These are phyloP conservation scores for Ditylenchus weischeri DNA, from an alignment of 2,888 invertebrate genomes.

Conservation along the genomic window DNA sequence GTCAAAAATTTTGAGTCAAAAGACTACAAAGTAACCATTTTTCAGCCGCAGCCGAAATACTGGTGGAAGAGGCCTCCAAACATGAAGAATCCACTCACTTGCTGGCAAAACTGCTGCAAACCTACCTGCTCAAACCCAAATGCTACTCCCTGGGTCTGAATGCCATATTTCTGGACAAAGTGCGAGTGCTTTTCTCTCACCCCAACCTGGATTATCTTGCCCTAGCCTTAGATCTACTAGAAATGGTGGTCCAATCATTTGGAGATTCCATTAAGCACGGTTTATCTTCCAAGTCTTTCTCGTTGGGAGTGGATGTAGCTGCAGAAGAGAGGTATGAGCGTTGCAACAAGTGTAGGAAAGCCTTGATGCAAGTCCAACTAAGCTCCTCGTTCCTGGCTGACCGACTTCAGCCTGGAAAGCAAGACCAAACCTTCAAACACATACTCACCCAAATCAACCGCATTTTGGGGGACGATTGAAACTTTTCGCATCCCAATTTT, in stretches of 20 bases:
- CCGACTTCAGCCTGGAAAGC: constrained; percentile 8
- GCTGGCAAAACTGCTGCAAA: constrained; percentile 19
- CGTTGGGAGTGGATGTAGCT: constrained; percentile 35
- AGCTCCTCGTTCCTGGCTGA: constrained; percentile 20
- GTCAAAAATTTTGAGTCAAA: too few relatives aligned
- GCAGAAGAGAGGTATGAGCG: constrained; percentile 35
- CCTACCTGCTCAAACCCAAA: constrained; percentile 16
- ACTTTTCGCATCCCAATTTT: too few relatives aligned
- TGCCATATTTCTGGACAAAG: constrained; percentile 18
- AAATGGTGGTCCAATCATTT: constrained; percentile 27
- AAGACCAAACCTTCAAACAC: constrained; percentile 4
- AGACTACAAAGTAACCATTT: background rate
- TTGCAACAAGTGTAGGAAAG: constrained; percentile 20
- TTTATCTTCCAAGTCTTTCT: constrained; percentile 24
- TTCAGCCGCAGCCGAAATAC: constrained; percentile 16
- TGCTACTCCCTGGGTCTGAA: constrained; percentile 17
- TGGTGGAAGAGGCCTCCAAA: constrained; percentile 12
- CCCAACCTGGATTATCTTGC: constrained; percentile 28
- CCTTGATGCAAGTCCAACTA: constrained; percentile 20
- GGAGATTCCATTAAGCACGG: constrained; percentile 33
- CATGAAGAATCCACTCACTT: constrained; percentile 16
- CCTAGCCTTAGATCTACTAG: constrained; percentile 31
- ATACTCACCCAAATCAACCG: constrained; percentile 17
- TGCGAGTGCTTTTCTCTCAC: constrained; percentile 28
- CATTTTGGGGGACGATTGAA: constrained; percentile 6